These are phyloP conservation scores for Allolobophora icterica DNA, from an alignment of 2,888 invertebrate genomes.

Conservation along the genomic window DNA sequence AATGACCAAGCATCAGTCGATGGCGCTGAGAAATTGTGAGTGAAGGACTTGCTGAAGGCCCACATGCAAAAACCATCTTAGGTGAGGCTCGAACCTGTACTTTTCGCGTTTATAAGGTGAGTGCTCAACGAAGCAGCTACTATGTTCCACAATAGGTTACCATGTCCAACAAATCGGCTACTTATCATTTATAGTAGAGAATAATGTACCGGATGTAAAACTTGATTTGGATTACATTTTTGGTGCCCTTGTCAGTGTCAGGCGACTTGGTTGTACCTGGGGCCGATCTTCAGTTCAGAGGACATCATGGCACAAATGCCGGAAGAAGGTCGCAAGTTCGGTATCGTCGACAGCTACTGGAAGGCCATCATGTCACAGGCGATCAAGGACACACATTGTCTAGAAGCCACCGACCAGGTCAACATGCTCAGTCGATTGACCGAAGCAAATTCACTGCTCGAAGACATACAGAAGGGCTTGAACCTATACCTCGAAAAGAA, in stretches of 20 bases:
- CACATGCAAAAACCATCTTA: too few species aligned
- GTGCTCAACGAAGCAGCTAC: too few species aligned
- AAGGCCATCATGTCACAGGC: constrained; percentile 72
- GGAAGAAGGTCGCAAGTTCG: constrained; percentile 84
- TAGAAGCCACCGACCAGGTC: constrained; percentile 65
- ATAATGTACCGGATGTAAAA: too few species aligned
- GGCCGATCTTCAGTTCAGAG: constrained; percentile 91
- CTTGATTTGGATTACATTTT: too few species aligned
- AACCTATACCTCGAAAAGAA: constrained; percentile 94
- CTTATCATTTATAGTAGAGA: too few species aligned
- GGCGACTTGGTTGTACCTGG: constrained; percentile 82
- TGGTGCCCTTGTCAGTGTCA: constrained; percentile 71
- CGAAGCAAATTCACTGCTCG: constrained; percentile 78
- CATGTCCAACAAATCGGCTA: too few species aligned
- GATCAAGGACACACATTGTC: constrained; percentile 64
- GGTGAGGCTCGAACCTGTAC: too few species aligned
- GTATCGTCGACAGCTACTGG: constrained; percentile 81
- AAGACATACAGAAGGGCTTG: constrained; percentile 88
- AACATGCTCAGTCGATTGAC: constrained; percentile 68
- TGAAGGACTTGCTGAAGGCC: too few species aligned
- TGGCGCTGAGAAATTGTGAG: too few species aligned
- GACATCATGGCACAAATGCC: constrained; percentile 97
- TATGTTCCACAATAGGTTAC: too few species aligned
- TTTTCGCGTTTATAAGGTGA: too few species aligned
- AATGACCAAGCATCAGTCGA: too few species aligned